These are phyloP conservation scores for Eledona agricola DNA, from an alignment of 2,888 invertebrate species.

Conservation along the genomic window DNA sequence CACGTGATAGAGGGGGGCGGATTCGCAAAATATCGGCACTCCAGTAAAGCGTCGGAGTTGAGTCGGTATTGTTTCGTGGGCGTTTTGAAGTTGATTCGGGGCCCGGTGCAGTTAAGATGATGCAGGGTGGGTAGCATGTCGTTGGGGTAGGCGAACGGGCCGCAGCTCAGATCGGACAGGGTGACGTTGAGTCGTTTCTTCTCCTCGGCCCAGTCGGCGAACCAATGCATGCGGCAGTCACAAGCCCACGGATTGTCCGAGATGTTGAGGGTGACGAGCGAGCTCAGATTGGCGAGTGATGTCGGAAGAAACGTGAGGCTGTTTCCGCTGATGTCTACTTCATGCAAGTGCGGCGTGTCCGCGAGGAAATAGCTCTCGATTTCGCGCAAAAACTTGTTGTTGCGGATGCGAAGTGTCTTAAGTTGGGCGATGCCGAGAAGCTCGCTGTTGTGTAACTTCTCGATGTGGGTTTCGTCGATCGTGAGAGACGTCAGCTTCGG, in stretches of 20 bases:
- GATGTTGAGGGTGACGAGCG: constrained; percentile 72
- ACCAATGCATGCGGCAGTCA: constrained; percentile 74
- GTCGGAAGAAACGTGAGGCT: constrained; percentile 75
- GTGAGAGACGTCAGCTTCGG: constrained; percentile 68
- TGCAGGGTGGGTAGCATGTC: constrained; percentile 74
- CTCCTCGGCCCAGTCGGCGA: constrained; percentile 56
- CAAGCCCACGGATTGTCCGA: constrained; percentile 84
- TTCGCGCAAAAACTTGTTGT: constrained; percentile 69
- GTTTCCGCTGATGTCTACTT: constrained; percentile 77
- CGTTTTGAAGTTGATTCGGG: constrained; percentile 68
- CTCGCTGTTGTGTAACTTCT: constrained; percentile 71
- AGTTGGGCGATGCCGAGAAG: constrained; percentile 71
- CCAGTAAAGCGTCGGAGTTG: constrained; percentile 72
- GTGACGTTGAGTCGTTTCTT: constrained; percentile 63
- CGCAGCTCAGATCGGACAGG: constrained; percentile 71
- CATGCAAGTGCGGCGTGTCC: constrained; percentile 69
- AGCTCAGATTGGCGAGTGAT: constrained; percentile 71
- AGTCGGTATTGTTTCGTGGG: constrained; percentile 70
- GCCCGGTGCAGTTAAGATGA: constrained; percentile 75
- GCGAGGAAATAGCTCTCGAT: constrained; percentile 71
- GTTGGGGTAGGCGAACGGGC: constrained; percentile 68
- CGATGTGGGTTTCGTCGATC: constrained; percentile 74
- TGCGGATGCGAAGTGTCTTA: constrained; percentile 68
- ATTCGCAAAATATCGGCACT: constrained; percentile 73
- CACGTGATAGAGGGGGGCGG: constrained; percentile 85